Evolutionary conservation across 2,797 vertebrate species (phyloP).

Genomic region (Sebastes kiyomatsui): DNA sequence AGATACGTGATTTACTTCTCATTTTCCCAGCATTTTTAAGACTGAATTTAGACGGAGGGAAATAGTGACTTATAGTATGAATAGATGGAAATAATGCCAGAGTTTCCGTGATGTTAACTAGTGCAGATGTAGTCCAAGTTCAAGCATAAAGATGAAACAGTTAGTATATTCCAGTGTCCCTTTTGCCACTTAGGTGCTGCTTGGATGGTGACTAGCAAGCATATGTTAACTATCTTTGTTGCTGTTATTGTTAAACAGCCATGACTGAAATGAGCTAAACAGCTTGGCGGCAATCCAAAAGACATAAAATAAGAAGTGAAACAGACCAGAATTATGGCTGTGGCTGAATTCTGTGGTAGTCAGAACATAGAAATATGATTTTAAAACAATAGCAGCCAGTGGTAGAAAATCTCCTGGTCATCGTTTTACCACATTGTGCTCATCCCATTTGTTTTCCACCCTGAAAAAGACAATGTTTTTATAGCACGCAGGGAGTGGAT

Average conservation of each 20-base stretch:
- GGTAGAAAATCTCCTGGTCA: constrained; percentile 36
- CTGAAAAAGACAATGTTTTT: constrained; percentile 63
- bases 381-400: constrained; percentile 29
- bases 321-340: constrained; percentile 20
- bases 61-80: not conserved
- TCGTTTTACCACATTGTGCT: constrained; percentile 59
- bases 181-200: constrained; percentile 39
- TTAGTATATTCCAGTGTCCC: constrained; percentile 15
- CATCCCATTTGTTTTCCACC: constrained; percentile 70
- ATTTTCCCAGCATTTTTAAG: constrained; percentile 15
- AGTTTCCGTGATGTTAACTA: not conserved
- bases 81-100: not conserved
- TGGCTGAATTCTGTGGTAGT: constrained; percentile 16
- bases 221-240: constrained; percentile 28
- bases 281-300: constrained; percentile 49
- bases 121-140: not conserved
- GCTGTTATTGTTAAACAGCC: constrained; percentile 48
- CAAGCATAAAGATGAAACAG: constrained; percentile 7
- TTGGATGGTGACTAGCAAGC: constrained; percentile 9
- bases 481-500: constrained; percentile 63
- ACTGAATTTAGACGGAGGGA: constrained; percentile 3
- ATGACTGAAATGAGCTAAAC: constrained; percentile 39
- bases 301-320: constrained; percentile 45
- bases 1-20: constrained; percentile 6
- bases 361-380: constrained; percentile 35